Conservation (phyloP, 2,797 vertebrate genomes). For the Fistularia tabacaria region DNA sequence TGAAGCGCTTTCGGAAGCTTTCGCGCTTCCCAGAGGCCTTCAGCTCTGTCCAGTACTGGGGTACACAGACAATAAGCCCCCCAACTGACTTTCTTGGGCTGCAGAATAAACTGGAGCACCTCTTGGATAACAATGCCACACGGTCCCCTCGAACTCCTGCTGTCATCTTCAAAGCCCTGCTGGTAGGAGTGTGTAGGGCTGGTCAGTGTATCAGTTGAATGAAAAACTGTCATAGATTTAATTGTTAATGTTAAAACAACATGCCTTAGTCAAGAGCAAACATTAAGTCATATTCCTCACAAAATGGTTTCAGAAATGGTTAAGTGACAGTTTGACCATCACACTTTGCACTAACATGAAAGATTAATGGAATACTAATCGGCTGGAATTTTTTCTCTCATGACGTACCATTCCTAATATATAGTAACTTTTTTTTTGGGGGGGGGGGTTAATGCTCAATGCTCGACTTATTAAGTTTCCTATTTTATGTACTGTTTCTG, state of each 20-base stretch:
- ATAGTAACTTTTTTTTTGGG: neutral
- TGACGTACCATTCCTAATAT: no score
- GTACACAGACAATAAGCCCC: slow-evolving; percentile 91
- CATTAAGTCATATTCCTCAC: neutral
- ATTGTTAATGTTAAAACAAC: no score
- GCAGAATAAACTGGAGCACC: slow-evolving; percentile 84
- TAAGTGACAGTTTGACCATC: no score
- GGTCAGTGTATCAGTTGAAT: no score
- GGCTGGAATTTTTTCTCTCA: no score
- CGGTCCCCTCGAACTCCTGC: slow-evolving; percentile 88
- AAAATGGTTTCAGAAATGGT: no score
- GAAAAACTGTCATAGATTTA: no score
- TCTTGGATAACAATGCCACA: slow-evolving; percentile 90
- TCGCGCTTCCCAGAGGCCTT: slow-evolving; percentile 94
- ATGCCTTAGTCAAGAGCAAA: neutral
- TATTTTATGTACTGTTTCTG: neutral
- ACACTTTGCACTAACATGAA: no score
- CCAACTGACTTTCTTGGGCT: slow-evolving; percentile 91
- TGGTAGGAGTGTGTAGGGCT: slow-evolving; percentile 65
- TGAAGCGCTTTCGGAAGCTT: slow-evolving; percentile 89
- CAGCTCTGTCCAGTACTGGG: slow-evolving; percentile 92
- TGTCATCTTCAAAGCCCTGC: slow-evolving; percentile 93
- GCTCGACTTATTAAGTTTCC: neutral
- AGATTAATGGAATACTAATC: no score
- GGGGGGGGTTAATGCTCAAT: neutral